Evolutionary conservation across 2,113 vertebrate species (phyloP).

Genomic region (Etia nguti): DNA sequence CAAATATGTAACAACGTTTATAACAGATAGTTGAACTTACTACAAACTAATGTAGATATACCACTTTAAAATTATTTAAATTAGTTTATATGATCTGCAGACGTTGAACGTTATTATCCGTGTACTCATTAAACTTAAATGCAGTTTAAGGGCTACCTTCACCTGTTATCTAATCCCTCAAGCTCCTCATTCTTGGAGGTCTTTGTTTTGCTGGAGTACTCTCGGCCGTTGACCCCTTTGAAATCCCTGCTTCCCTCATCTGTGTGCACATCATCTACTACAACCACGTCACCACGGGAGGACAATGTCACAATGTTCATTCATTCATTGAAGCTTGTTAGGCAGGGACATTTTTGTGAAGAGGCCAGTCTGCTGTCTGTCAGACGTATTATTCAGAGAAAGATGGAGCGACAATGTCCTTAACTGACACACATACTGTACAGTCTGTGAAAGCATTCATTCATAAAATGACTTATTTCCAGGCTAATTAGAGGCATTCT

Average conservation of each 20-base stretch:
- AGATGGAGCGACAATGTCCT: neutral
- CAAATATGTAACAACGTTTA: neutral
- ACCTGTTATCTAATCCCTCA: conserved; percentile 12
- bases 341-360: neutral
- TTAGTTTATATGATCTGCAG: neutral
- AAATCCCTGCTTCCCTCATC: conserved; percentile 22
- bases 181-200: neutral
- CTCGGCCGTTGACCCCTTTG: conserved; percentile 32
- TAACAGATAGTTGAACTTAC: neutral
- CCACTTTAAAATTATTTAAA: neutral
- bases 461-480: conserved; percentile 41
- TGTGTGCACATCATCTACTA: conserved; percentile 24
- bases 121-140: neutral
- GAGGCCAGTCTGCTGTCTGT: neutral
- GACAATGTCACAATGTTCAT: conserved; percentile 1
- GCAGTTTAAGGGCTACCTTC: neutral
- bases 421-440: neutral
- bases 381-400: neutral
- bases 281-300: neutral
- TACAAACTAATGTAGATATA: neutral
- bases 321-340: neutral
- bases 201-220: conserved; percentile 23
- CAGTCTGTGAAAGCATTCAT: neutral
- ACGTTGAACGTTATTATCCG: neutral
- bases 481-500: neutral